Evolutionary conservation across 2,113 vertebrate genomes (phyloP).

Genomic region (Psilopogon haemacephalus): DNA sequence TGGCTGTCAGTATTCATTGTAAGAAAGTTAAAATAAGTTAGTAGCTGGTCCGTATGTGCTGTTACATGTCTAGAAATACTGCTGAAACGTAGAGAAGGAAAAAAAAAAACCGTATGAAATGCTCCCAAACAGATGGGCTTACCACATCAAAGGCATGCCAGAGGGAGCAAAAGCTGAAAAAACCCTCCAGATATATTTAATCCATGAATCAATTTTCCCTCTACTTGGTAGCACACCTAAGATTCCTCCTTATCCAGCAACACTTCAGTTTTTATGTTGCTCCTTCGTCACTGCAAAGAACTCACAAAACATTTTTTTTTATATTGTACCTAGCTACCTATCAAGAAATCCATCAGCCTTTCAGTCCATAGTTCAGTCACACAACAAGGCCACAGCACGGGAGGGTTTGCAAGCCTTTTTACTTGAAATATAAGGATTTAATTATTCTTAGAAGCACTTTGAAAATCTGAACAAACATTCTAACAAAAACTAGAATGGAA

Average conservation of each 20-base stretch:
- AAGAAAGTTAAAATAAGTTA: background rate
- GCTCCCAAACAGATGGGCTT: slow-evolving; percentile 13
- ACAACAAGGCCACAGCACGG: background rate
- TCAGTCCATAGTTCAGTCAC: background rate
- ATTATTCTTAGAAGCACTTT: background rate
- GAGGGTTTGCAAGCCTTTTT: background rate
- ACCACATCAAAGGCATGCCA: slow-evolving; percentile 18
- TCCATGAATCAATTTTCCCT: background rate
- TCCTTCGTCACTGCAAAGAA: background rate
- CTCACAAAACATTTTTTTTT: background rate
- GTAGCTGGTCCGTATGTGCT: slow-evolving; percentile 25
- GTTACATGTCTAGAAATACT: background rate
- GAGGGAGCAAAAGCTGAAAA: slow-evolving; percentile 31
- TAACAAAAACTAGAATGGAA: background rate
- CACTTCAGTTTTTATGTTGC: background rate
- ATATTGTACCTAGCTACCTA: background rate
- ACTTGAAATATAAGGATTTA: background rate
- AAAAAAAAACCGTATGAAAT: background rate
- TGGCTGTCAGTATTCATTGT: background rate
- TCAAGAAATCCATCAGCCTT: background rate
- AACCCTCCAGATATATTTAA: background rate
- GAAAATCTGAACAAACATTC: background rate
- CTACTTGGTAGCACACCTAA: background rate
- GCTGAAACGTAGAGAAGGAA: background rate
- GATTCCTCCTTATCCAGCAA: background rate